These are phyloP conservation scores for Neosilurus hyrtlii DNA, from an alignment of 2,797 vertebrate species.

Conservation along the genomic window DNA sequence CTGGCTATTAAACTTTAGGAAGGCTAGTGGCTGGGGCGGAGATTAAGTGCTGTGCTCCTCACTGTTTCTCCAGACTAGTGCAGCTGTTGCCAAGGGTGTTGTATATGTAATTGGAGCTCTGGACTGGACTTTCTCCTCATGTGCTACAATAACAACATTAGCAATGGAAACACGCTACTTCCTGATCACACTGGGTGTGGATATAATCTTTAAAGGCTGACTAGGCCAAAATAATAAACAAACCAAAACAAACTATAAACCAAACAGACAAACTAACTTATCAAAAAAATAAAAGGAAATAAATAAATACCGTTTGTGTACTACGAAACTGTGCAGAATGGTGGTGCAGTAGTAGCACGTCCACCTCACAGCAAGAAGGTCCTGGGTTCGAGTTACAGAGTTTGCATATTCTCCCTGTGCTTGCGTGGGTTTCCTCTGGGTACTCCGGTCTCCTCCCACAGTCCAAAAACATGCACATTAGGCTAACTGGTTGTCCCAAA, in stretches of 20 bases:
- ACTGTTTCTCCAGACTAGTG: slow-evolving; percentile 12
- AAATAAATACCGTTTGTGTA: too few species aligned
- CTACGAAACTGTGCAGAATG: too few species aligned
- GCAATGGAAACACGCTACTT: slow-evolving; percentile 40
- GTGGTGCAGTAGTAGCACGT: too few species aligned
- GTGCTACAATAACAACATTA: slow-evolving; percentile 30
- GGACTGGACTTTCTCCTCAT: slow-evolving; percentile 18
- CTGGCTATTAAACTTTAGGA: slow-evolving; percentile 13
- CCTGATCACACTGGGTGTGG: slow-evolving; percentile 39
- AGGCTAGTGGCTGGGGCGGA: not conserved
- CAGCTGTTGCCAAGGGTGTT: slow-evolving; percentile 32
- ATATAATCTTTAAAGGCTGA: slow-evolving; percentile 2
- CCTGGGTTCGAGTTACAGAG: too few species aligned
- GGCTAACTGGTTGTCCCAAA: too few species aligned
- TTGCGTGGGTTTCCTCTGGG: too few species aligned
- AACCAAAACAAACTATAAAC: not conserved
- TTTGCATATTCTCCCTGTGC: too few species aligned
- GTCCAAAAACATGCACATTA: too few species aligned
- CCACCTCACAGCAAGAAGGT: too few species aligned
- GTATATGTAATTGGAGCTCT: slow-evolving; percentile 3
- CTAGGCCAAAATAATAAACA: not conserved
- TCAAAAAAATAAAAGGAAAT: not conserved
- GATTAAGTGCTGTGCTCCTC: slow-evolving; percentile 3
- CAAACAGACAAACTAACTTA: not conserved
- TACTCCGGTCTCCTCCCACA: too few species aligned